A percentile compares a stretch with the other conserved stretches of the same genome.
phyloP scores from a whole-genome alignment of 2,113 vertebrate genomes.

The Collichthys lucidus region DNA sequence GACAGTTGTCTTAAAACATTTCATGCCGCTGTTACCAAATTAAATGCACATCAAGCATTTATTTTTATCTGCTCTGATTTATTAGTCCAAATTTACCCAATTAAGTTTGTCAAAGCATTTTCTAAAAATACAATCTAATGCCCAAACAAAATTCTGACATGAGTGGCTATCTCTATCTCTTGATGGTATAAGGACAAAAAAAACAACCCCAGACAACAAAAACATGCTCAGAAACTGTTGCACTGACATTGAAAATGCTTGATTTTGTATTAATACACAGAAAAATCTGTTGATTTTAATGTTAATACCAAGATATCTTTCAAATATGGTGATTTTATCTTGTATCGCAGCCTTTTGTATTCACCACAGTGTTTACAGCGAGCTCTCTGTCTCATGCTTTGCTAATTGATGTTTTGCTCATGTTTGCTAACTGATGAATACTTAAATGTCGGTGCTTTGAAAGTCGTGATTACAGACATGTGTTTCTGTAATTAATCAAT shows the following conservation, averaged over 20 bases:
- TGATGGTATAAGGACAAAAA: too few species aligned
- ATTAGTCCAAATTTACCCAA: background rate
- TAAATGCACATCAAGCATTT: background rate
- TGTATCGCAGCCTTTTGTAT: background rate
- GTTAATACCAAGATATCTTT: background rate
- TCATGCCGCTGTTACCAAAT: background rate
- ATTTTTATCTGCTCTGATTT: slow-evolving; percentile 15
- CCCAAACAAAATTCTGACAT: background rate
- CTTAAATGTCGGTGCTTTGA: background rate
- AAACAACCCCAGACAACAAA: too few species aligned
- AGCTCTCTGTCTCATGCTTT: background rate
- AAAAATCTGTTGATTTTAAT: background rate
- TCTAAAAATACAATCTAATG: slow-evolving; percentile 7
- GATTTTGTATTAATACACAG: too few species aligned
- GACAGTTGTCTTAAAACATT: background rate
- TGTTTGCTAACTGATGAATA: background rate
- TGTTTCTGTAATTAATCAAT: background rate
- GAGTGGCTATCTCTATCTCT: background rate
- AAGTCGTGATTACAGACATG: background rate
- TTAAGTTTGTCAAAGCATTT: background rate
- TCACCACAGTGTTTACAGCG: background rate
- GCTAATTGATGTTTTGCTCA: background rate
- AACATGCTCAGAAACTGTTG: too few species aligned
- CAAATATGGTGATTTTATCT: background rate
- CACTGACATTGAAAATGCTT: too few species aligned